Percentiles rank a stretch among this genome's conserved stretches.
phyloP scores from a whole-genome alignment of 2,113 vertebrate species.

The Turnix velox region DNA sequence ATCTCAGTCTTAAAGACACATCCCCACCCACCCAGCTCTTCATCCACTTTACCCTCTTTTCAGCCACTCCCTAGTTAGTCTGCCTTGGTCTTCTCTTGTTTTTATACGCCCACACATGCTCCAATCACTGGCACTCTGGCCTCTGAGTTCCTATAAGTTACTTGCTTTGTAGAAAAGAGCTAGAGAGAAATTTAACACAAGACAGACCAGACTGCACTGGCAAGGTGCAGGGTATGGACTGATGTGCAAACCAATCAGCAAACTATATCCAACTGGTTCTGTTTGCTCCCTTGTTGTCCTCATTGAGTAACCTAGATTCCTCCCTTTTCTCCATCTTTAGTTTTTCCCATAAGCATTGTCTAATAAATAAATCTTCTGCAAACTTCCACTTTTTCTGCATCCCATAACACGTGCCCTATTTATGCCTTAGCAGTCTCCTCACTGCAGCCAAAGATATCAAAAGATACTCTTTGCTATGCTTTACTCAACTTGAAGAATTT shows the following conservation, averaged over 20 bases:
- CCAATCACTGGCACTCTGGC: fast-evolving
- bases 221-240: neutral
- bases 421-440: fast-evolving
- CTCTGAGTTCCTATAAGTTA: no score
- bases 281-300: neutral
- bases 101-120: fast-evolving
- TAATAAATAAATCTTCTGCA: neutral
- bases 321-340: neutral
- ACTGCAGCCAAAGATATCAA: neutral
- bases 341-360: neutral
- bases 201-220: no score
- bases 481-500: neutral
- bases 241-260: neutral
- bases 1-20: neutral
- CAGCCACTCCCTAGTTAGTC: neutral
- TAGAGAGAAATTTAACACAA: neutral
- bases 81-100: neutral
- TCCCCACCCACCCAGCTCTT: neutral
- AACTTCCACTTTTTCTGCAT: neutral
- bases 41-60: neutral
- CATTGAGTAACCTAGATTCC: fast-evolving
- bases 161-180: no score
- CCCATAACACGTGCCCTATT: no score
- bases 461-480: neutral
- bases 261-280: neutral